Conservation (phyloP, 2,113 vertebrate genomes). For the Ivindomyrus marchei region DNA sequence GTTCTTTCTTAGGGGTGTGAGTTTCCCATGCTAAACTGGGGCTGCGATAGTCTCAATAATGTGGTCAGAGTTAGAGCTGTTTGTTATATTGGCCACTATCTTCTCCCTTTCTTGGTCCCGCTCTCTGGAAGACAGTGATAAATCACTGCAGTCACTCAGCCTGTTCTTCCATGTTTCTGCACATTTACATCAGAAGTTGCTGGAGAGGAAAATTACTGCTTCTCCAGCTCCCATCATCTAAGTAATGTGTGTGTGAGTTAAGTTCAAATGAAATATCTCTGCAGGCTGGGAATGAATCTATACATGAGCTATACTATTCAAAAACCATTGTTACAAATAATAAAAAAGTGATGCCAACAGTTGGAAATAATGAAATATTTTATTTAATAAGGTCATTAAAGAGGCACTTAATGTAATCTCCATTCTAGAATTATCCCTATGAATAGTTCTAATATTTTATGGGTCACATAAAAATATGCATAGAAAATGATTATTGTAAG, state of each 20-base stretch:
- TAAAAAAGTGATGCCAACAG: background rate
- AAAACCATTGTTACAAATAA: background rate
- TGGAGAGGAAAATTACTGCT: conserved; percentile 23
- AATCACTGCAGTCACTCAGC: conserved; percentile 27
- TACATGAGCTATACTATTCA: background rate
- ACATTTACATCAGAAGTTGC: conserved; percentile 21
- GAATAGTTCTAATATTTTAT: conserved; percentile 2
- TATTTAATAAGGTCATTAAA: background rate
- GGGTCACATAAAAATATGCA: background rate
- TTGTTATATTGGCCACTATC: background rate
- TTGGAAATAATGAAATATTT: background rate
- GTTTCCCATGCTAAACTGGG: conserved; percentile 16
- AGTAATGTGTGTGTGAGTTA: background rate
- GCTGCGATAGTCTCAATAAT: conserved; percentile 21
- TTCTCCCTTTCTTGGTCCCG: conserved; percentile 5
- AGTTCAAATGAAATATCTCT: background rate
- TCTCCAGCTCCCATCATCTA: background rate
- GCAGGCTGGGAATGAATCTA: background rate
- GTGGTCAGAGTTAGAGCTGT: conserved; percentile 27
- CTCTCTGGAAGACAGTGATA: conserved; percentile 33
- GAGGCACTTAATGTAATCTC: background rate
- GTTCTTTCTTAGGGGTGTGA: background rate
- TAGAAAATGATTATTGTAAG: background rate
- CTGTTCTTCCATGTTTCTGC: conserved; percentile 29
- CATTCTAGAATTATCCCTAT: background rate